Base-by-base conservation (phyloP, 1,140 invertebrate genomes). In the Diachasma alloeum region DNA sequence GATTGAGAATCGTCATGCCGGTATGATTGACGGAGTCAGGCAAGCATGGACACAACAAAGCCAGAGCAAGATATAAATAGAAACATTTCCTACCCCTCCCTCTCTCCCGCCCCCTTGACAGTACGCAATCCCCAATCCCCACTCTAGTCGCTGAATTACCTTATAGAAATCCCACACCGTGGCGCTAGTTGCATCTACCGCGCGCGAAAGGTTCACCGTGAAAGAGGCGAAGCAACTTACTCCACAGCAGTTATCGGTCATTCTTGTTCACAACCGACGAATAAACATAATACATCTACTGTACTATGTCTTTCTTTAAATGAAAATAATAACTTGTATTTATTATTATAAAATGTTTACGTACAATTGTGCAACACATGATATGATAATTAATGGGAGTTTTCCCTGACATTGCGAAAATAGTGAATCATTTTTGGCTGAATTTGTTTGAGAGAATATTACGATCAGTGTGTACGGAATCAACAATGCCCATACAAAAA, bases 11-110 rank as follows among this genome's bases (percentile, higher is more conserved):
- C 24, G 39, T 39, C 9, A 46, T 31, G 48, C 26, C 53, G 44
- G 56, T 59, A 53, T 66, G 31, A 31, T 31, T 3, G 36, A 24
- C 69, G 24, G 19, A 72, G n/a, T 68, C 56, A 73, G 63, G 69
- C 73, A 42, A 68, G 70, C 72, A 66, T 70, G 72, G 78, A 75
- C 68, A 75, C 74, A 79, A 79, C 72, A 77, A 79, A 75, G 72
- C 72, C 63, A 75, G 75, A 53, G 70, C 15, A 66, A 5, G 74
- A 74, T 79, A 79, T 77, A 77, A 79, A 79, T 79, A 79, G 69
- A 76, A 24, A 68, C 31, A 31, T 31, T 76, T 24, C 46, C 46
- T 31, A 71, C 66, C 48, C 4, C 66, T 1, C 39, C 22, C 15
- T 66, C 63, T 31, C 31, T 26, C 5, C 9, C 17, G 4, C 66